Conservation (phyloP, 2,113 vertebrate genomes). For the Cavia aperea region DNA sequence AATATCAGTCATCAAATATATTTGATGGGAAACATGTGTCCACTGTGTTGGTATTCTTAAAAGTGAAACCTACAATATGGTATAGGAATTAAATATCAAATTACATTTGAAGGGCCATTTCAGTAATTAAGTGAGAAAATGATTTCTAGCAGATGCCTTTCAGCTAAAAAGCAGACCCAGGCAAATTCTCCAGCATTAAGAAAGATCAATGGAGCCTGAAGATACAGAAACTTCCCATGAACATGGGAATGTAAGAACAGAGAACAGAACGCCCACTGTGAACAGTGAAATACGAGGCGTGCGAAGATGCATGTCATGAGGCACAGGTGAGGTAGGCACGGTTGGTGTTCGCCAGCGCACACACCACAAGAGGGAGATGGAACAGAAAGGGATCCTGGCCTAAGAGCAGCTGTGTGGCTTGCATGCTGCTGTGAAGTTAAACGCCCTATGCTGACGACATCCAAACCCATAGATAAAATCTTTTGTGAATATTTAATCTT, state of each 20-base stretch:
- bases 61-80: constrained; percentile 59
- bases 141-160: constrained; percentile 62
- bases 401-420: background rate
- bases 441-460: constrained; percentile 16
- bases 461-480: constrained; percentile 2
- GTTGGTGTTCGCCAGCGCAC: background rate
- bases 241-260: background rate
- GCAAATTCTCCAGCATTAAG: constrained; percentile 43
- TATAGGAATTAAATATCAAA: constrained; percentile 62
- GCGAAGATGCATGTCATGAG: background rate
- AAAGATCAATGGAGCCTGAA: constrained; percentile 50
- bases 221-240: background rate
- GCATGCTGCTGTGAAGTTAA: background rate
- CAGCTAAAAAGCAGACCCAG: constrained; percentile 52
- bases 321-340: background rate
- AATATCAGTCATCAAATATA: constrained; percentile 61
- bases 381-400: background rate
- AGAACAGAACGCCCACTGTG: background rate
- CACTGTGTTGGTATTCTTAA: constrained; percentile 59
- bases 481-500: background rate
- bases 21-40: constrained; percentile 45
- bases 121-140: constrained; percentile 59
- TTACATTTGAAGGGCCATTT: constrained; percentile 62
- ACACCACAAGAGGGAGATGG: background rate
- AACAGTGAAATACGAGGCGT: background rate